phyloP scores from a whole-genome alignment of 2,797 vertebrate species.

The Gastrophryne carolinensis region DNA sequence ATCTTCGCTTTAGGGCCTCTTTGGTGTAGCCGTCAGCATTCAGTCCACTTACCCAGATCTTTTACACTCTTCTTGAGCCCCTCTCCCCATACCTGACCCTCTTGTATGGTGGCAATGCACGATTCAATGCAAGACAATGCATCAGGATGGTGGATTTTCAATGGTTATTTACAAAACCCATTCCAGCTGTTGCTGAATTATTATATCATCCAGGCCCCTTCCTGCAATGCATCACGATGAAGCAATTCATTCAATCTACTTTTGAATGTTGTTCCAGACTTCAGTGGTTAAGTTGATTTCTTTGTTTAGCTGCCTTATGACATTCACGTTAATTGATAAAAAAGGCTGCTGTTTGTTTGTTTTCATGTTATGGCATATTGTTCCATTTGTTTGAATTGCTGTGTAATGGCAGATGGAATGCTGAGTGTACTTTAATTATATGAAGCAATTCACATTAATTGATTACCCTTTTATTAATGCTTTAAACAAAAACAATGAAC shows the following conservation, averaged over 20 bases:
- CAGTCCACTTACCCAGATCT: no score
- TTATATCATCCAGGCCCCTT: no score
- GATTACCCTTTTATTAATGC: not conserved
- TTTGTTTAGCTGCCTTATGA: slow-evolving; percentile 1
- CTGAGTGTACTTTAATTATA: not conserved
- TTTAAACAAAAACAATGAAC: no score
- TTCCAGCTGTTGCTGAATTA: no score
- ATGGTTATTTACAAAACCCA: no score
- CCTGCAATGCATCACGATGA: slow-evolving; percentile 28
- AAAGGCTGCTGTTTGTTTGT: not conserved
- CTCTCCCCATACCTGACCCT: no score
- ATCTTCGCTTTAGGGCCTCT: no score
- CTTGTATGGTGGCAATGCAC: no score
- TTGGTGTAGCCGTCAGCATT: no score
- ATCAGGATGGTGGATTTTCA: no score
- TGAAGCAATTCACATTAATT: not conserved
- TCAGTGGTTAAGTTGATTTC: slow-evolving; percentile 19
- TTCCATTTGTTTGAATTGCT: not conserved
- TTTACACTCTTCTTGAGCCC: no score
- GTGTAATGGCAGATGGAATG: not conserved
- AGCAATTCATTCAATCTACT: slow-evolving; percentile 20
- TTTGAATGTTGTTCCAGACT: slow-evolving; percentile 12
- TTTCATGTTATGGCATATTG: not conserved
- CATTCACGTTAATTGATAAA: slow-evolving; percentile 17
- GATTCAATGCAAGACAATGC: no score